A percentile compares a stretch with the other conserved stretches of the same genome.
Evolutionary conservation across 2,888 invertebrate species (phyloP).

Genomic region (Drosophila sordidapex): DNA sequence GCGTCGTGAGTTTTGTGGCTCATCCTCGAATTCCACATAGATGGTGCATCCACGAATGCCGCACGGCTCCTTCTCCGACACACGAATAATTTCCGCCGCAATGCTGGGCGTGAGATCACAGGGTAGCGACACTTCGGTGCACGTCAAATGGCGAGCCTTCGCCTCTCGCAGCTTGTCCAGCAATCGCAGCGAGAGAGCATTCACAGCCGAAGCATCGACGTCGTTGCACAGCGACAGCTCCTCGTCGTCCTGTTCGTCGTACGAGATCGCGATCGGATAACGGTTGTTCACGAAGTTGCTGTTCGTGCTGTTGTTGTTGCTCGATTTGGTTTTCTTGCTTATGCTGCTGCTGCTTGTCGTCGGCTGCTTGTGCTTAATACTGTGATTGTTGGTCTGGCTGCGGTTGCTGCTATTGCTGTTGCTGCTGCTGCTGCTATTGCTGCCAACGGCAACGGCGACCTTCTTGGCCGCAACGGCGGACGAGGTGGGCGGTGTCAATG

Average conservation of each 20-base stretch:
- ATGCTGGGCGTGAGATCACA: slow-evolving; percentile 83
- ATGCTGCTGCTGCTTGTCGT: slow-evolving; percentile 45
- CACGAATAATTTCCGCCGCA: slow-evolving; percentile 81
- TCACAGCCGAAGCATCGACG: slow-evolving; percentile 61
- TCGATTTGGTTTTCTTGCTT: slow-evolving; percentile 72
- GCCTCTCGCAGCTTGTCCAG: slow-evolving; percentile 82
- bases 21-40: slow-evolving; percentile 82
- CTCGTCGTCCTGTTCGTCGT: slow-evolving; percentile 43
- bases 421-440: slow-evolving; percentile 15
- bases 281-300: slow-evolving; percentile 19
- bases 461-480: slow-evolving; percentile 54
- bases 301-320: slow-evolving; percentile 29
- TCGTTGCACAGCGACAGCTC: slow-evolving; percentile 29
- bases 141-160: slow-evolving; percentile 80
- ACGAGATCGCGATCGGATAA: slow-evolving; percentile 33
- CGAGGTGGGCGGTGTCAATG: slow-evolving; percentile 68
- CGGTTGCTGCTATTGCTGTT: slow-evolving; percentile 22
- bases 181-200: slow-evolving; percentile 70
- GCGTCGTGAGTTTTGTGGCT: slow-evolving; percentile 81
- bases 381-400: slow-evolving; percentile 48
- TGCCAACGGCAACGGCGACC: slow-evolving; percentile 41
- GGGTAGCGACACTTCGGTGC: slow-evolving; percentile 83
- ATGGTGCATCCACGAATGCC: slow-evolving; percentile 82
- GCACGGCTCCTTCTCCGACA: slow-evolving; percentile 82
- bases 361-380: slow-evolving; percentile 72